Conservation (phyloP, 2,888 invertebrate species). For the Phalera bucephala region DNA sequence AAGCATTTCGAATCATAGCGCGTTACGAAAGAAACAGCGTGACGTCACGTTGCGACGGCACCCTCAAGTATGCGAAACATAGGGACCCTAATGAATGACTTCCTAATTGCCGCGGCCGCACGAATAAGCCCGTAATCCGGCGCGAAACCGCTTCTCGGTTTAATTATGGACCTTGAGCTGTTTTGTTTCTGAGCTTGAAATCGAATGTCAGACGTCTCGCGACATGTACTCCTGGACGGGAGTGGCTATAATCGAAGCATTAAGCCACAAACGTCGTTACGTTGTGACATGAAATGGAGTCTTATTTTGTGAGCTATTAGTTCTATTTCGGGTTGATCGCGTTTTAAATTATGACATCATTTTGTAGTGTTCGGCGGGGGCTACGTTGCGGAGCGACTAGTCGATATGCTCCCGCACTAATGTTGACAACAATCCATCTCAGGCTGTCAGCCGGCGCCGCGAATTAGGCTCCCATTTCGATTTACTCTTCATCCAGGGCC, state of each 20-base stretch:
- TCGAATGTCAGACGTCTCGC: slow-evolving; percentile 67
- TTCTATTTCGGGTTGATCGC: slow-evolving; percentile 30
- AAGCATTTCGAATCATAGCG: slow-evolving; percentile 47
- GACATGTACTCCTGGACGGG: slow-evolving; percentile 62
- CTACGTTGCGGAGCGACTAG: slow-evolving; percentile 62
- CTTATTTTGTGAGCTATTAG: slow-evolving; percentile 47
- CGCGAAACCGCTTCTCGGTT: slow-evolving; percentile 59
- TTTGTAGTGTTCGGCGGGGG: slow-evolving; percentile 15
- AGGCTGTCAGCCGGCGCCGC: slow-evolving; percentile 74
- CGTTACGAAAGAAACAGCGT: slow-evolving; percentile 58
- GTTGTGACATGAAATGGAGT: slow-evolving; percentile 42
- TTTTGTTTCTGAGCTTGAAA: slow-evolving; percentile 70
- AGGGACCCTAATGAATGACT: slow-evolving; percentile 83
- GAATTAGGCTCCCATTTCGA: slow-evolving; percentile 80
- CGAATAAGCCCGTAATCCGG: slow-evolving; percentile 75
- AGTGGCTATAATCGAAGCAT: slow-evolving; percentile 49
- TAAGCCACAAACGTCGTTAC: slow-evolving; percentile 43
- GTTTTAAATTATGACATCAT: slow-evolving; percentile 24
- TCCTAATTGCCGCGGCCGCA: slow-evolving; percentile 81
- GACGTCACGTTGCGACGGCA: slow-evolving; percentile 72
- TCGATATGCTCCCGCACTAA: slow-evolving; percentile 77
- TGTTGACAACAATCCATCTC: slow-evolving; percentile 81
- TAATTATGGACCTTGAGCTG: slow-evolving; percentile 75
- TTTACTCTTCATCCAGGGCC: slow-evolving; percentile 61
- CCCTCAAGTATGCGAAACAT: slow-evolving; percentile 82